These are phyloP conservation scores for Tethya wilhelma DNA, from an alignment of 37 sponge, comb jelly and placozoan species.

Conservation along the genomic window DNA sequence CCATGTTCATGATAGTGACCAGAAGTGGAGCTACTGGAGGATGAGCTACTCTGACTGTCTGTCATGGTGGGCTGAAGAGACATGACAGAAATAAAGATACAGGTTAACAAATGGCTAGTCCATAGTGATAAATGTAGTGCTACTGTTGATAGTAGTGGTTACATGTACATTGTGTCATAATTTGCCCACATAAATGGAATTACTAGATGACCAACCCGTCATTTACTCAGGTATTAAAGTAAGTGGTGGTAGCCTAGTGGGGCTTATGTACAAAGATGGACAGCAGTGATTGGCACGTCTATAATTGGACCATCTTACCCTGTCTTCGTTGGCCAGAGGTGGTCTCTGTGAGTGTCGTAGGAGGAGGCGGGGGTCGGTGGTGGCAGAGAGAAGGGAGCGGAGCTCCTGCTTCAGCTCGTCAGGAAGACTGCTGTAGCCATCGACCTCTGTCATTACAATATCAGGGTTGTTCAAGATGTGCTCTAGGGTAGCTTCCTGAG, in stretches of 20 bases:
- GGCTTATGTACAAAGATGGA: no score
- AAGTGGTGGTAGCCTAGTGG: no score
- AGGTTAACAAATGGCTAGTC: no score
- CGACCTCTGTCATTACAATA: slow-evolving; percentile 50
- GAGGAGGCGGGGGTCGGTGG: slow-evolving; percentile 26
- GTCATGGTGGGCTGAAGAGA: not conserved
- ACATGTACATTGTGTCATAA: no score
- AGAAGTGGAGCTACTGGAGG: not conserved
- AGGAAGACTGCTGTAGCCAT: slow-evolving; percentile 41
- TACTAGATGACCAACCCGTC: no score
- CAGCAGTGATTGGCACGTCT: no score
- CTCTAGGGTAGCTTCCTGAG: slow-evolving; percentile 49
- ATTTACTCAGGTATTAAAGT: no score
- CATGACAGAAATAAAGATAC: no score
- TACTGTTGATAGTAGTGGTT: no score
- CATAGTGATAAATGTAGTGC: no score
- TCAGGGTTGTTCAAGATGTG: slow-evolving; percentile 49
- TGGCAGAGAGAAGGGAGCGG: slow-evolving; percentile 19
- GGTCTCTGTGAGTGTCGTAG: slow-evolving; percentile 10
- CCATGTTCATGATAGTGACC: not conserved
- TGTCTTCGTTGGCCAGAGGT: not conserved
- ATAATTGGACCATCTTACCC: no score
- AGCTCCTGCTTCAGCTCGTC: slow-evolving; percentile 48
- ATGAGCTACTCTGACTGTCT: not conserved
- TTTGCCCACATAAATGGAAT: no score